phyloP scores from a whole-genome alignment of 2,113 vertebrate genomes.

The Neodon shergylaensis region DNA sequence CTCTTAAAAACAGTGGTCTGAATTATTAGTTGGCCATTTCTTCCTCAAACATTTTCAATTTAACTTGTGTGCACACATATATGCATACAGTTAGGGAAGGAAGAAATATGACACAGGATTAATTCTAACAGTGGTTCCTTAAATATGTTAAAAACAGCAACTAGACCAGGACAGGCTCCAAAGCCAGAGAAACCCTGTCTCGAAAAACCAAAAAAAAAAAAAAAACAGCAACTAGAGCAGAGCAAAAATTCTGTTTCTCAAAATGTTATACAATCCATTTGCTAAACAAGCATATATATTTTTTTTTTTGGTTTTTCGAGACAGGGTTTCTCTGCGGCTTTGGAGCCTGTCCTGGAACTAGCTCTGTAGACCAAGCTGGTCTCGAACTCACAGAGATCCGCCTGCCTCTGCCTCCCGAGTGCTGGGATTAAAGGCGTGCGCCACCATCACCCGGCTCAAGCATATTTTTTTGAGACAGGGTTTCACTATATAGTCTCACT shows the following conservation, averaged over 20 bases:
- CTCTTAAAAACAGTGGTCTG: conserved; percentile 51
- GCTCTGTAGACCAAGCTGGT: no score
- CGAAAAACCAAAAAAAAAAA: no score
- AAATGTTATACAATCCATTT: background rate
- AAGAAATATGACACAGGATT: conserved; percentile 56
- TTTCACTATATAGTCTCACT: background rate
- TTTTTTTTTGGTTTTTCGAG: no score
- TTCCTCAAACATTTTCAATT: conserved; percentile 47
- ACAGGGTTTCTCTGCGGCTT: background rate
- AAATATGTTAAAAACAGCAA: conserved; percentile 41
- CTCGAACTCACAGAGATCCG: no score
- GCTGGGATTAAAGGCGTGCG: no score
- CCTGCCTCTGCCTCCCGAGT: no score
- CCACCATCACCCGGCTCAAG: no score
- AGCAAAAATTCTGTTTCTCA: conserved; percentile 53
- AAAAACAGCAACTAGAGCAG: conserved; percentile 30
- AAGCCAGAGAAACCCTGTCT: no score
- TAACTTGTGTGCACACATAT: background rate
- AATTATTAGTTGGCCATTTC: conserved; percentile 47
- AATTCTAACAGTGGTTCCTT: conserved; percentile 37
- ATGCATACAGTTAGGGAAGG: background rate
- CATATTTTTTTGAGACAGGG: background rate
- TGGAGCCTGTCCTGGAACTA: no score
- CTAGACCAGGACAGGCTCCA: no score
- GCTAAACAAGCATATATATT: conserved; percentile 32